Evolutionary conservation across 2,113 vertebrate genomes (phyloP), one percentile per base, ranked within the genome.

Genomic region (Microtus pennsylvanicus): DNA sequence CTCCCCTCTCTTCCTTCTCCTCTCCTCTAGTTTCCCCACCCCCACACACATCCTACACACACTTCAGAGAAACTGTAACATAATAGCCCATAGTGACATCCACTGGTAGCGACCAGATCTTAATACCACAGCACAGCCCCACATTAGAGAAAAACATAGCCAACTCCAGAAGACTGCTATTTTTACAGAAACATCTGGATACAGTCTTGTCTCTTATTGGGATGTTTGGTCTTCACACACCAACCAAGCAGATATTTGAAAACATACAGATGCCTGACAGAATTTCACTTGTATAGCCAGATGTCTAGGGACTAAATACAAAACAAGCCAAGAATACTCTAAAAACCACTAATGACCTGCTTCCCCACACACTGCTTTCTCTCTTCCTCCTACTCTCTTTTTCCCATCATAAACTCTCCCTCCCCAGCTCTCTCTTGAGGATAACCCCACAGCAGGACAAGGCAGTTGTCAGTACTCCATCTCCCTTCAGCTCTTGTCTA

Each of bases 41-140:
- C 75, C 75, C 69, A 91, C 6, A 92, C 45, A 88, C 38, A 95
- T 75, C 61, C 76, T 88, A 42, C 85, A 95, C 67, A 95, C 47
- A 82, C 76, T 97, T 80, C 96, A 92, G 81, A 89, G 87, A 95
- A 97, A 94, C 74, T 94, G 92, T 86, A 77, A 78, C 85, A 86
- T 91, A 96, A 96, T 94, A 95, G 93, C 69, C 75, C 96, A 97
- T 93, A 97, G 97, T 97, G 97, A 98, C 98, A 97, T 98, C 97
- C 96, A 97, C 97, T 98, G 97, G 98, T 74, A 85, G 94, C 38
- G 61, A 96, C 65, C 9, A 93, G 91, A 93, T 95, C 38, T 82
- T 87, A 93, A 72, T 76, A 74, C 55, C 75, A 96, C n/a, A 92
- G 61, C 92, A 91, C 78, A 92, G n/a, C 55, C 38, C 65, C 76